Percentiles rank a stretch among this genome's conserved stretches.
These are phyloP conservation scores for Mycetomoellerius zeteki DNA, from an alignment of 1,140 invertebrate genomes.

Conservation along the genomic window DNA sequence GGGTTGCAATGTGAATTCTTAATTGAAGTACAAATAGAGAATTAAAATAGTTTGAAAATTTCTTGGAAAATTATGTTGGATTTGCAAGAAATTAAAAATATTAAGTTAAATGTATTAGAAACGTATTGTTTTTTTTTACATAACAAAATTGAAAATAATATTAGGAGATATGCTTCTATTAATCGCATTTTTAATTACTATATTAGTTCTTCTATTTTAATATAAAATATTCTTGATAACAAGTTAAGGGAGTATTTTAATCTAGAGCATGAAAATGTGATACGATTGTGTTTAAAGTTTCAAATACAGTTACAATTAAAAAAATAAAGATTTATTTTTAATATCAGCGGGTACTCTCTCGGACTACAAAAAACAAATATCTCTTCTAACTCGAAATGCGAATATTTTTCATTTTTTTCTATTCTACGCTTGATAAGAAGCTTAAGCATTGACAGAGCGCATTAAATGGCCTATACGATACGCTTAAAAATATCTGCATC, in stretches of 20 bases:
- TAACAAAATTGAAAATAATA: not conserved
- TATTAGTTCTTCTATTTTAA: not conserved
- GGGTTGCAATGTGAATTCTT: not conserved
- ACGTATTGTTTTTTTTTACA: not conserved
- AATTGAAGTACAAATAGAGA: not conserved
- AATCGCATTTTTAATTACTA: not conserved
- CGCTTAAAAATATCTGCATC: no score
- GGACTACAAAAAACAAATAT: no score
- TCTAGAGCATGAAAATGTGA: no score
- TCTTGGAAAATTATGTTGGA: not conserved
- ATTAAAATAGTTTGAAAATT: not conserved
- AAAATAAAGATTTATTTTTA: no score
- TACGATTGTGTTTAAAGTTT: no score
- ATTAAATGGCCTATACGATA: no score
- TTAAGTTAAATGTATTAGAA: not conserved
- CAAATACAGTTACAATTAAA: no score
- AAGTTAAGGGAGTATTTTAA: not conserved
- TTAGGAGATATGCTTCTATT: not conserved
- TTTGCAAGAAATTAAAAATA: not conserved
- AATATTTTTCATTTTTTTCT: no score
- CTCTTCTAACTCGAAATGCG: no score
- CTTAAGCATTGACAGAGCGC: no score
- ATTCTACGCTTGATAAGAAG: no score
- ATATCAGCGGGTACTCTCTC: no score
- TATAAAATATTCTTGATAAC: not conserved